Base-by-base conservation (phyloP, 2,113 vertebrate genomes). In the Eupsittula cactorum region DNA sequence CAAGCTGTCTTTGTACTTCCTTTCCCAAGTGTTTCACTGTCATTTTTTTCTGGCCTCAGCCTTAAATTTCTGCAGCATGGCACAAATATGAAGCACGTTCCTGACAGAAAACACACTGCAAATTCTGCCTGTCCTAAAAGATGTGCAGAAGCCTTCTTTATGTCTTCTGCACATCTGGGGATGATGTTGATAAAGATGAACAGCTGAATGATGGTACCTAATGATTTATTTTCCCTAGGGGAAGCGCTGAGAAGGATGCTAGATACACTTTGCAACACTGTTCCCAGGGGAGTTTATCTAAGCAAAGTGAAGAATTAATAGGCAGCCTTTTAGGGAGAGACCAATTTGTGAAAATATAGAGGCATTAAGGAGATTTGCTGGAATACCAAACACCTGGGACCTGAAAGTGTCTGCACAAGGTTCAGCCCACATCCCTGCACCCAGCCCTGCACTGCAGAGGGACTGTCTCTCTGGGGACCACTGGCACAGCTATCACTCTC, bases 41-140 rank as follows among this genome's bases (percentile, higher is more conserved):
- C 47, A 44, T 3, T 52, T 91, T 93, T 95, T 83, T 62, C 53
- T 47, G 74, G 50, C 35, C 50, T 90, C 85, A 80, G 86, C 81
- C 83, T 96, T 92, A 79, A 82, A 94, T 91, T 96, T 92, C 91
- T 96, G 93, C 89, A 84, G 42, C 13, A 50, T 96, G 93, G 82
- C 92, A 91, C 35, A 93, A 75, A 80, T 37, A 94, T 10, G 17
- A 95, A 97, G 60, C 39, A 49, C 0, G 5, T 41, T 87, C 13
- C 82, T 84, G 64, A 75, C 64, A 92, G 71, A 82, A 92, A 90
- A 83, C 24, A 78, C 37, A 35, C 59, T 41, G 62, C 52, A 86
- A 86, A 95, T 86, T 80, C 71, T 74, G 41, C 47, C 62, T 62
- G 42, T 37, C 39, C 64, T 93, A 68, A 79, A 78, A 88, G 49